Conservation (phyloP, 2,113 vertebrate species). For the Prochilodus magdalenae region DNA sequence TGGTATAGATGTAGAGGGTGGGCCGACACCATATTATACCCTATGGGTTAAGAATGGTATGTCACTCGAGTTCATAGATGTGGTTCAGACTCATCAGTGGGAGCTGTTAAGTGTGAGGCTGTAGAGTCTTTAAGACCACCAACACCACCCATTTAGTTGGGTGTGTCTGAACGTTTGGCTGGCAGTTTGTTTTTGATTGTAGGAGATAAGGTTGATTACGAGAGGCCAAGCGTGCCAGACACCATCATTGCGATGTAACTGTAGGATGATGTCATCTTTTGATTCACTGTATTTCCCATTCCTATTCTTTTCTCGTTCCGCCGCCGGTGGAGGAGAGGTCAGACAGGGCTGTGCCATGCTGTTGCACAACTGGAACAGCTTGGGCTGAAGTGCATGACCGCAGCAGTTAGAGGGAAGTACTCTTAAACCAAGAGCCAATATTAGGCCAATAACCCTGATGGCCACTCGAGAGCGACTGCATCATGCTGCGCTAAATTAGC, state of each 20-base stretch:
- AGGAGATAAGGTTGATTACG: no score
- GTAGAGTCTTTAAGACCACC: no score
- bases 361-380: neutral
- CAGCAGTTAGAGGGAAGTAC: neutral
- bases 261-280: neutral
- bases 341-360: neutral
- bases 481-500: neutral
- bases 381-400: neutral
- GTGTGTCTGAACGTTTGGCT: no score
- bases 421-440: neutral
- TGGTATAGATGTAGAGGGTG: no score
- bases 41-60: no score
- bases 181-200: no score
- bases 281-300: neutral
- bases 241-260: neutral
- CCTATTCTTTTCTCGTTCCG: neutral
- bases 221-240: no score
- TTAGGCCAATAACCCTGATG: neutral
- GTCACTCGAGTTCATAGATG: no score
- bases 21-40: no score
- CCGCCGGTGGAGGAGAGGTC: neutral
- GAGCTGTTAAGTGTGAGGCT: no score
- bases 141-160: no score
- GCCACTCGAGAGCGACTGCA: neutral
- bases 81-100: no score